Evolutionary conservation across 2,888 invertebrate genomes (phyloP).

Genomic region (Agrotis ipsilon): DNA sequence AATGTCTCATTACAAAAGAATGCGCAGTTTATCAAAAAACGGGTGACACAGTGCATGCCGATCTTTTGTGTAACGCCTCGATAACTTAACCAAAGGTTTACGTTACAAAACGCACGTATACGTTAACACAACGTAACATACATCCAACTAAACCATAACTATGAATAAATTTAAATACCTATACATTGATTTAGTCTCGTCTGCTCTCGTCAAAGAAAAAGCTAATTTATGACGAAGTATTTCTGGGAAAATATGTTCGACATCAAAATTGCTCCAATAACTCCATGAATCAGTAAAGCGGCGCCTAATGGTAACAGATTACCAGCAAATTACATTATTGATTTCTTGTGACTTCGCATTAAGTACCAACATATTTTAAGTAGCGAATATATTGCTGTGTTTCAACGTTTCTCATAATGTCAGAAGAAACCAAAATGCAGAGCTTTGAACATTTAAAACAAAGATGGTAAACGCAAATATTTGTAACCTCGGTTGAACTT

Average conservation of each 20-base stretch:
- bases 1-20: constrained; percentile 32
- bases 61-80: constrained; percentile 22
- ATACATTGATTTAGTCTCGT: background rate
- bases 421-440: background rate
- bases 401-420: too few species aligned
- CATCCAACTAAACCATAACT: background rate
- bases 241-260: background rate
- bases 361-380: background rate
- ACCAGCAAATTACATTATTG: background rate
- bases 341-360: background rate
- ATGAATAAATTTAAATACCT: background rate
- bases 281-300: background rate
- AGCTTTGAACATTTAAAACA: too few species aligned
- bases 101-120: too few species aligned
- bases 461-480: background rate
- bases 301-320: background rate
- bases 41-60: background rate
- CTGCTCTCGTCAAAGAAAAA: background rate
- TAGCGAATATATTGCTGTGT: background rate
- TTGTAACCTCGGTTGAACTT: constrained; percentile 33
- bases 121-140: background rate
- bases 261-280: constrained; percentile 5
- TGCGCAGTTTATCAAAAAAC: constrained; percentile 13
- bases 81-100: background rate
- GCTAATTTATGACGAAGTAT: background rate